Evolutionary conservation across 2,797 vertebrate species (phyloP), one percentile per base, ranked within the genome.

Genomic region (Sylvia borin): DNA sequence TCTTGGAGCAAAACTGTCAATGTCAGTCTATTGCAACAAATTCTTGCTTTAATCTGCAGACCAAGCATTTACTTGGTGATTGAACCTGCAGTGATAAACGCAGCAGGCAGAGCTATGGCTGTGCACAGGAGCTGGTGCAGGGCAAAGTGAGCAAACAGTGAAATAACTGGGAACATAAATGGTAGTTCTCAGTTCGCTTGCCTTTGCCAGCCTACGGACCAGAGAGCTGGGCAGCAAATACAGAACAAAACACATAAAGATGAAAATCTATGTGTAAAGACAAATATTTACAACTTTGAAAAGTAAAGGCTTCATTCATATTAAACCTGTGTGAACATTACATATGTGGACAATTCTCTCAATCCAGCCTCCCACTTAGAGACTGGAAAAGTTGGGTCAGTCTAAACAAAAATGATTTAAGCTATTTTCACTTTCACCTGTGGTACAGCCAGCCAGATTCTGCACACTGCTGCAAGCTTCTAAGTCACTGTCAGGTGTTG

Each of bases 21-120:
- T 58, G 80, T 67, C 83, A 89, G 73, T 45, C 71, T 88, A 45
- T 79, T 92, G 31, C 10, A 90, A 75, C 15, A 87, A 95, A 87
- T 55, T 73, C 60, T 76, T 84, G 43, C 55, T 87, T 90, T 76
- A 79, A 94, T 86, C 66, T 95, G 88, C 76, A 95, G 82, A 90
- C 26, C 47, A 73, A 79, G 67, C 48, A 66, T 51, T 71, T 80
- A 77, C 47, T 47, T 47, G 50, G 32, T 54, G 27, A 78, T 50
- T 87, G 85, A 89, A 82, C 50, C 27, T 16, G 38, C 80, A 79
- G 48, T 5, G 64, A 71, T 74, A 73, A 65, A 71, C n/a, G 68
- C 38, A 93, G 71, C 29, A 83, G 34, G 76, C 70, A 90, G 66
- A 83, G 51, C 1, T 66, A 60, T 55, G 76, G 48, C 67, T 82